phyloP scores from a whole-genome alignment of 2,888 invertebrate species.

The Lissonota sp. region DNA sequence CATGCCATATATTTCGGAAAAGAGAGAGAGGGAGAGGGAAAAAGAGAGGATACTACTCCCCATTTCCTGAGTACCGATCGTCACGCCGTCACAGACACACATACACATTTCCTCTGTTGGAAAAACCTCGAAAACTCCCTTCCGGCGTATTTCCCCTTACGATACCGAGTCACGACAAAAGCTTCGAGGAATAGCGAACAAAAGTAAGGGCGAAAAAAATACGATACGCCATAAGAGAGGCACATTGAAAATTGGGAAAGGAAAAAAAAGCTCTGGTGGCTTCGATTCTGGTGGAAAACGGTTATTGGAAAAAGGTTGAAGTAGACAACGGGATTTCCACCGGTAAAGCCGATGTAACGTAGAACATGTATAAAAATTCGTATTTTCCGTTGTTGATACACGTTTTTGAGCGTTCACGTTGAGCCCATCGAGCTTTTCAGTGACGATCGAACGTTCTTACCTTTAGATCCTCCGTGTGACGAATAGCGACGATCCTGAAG shows the following conservation, averaged over 20 bases:
- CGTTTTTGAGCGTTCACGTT: no score
- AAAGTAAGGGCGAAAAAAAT: conserved; percentile 15
- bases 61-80: conserved; percentile 34
- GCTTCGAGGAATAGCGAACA: conserved; percentile 16
- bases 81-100: conserved; percentile 31
- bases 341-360: conserved; percentile 17
- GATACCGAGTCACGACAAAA: conserved; percentile 41
- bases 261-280: conserved; percentile 9
- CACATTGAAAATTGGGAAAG: not conserved
- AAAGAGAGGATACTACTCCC: not conserved
- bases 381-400: no score
- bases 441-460: no score
- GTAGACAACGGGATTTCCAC: conserved; percentile 40
- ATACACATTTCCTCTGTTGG: conserved; percentile 63
- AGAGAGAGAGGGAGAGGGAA: no score
- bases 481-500: no score
- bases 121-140: conserved; percentile 53
- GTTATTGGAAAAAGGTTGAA: conserved; percentile 54
- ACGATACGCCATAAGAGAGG: not conserved
- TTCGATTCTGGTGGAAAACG: conserved; percentile 32
- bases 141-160: conserved; percentile 34
- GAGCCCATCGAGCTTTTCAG: no score
- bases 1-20: conserved; percentile 28
- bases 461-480: no score
- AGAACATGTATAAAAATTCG: no score